phyloP scores from a whole-genome alignment of 2,888 invertebrate species.

The Neoaliturus tenellus region DNA sequence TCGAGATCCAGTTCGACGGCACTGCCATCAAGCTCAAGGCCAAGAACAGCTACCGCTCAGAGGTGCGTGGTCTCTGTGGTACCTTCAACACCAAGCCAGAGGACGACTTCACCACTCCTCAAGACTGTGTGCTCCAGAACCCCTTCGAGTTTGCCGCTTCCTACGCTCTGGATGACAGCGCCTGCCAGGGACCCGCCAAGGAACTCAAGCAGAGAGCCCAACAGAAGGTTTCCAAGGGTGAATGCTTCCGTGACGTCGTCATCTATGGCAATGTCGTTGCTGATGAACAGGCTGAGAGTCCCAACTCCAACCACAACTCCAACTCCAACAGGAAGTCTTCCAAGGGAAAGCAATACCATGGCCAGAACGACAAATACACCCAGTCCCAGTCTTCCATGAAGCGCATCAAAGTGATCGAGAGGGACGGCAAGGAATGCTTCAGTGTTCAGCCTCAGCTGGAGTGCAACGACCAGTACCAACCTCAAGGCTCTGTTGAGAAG shows the following conservation, averaged over 20 bases:
- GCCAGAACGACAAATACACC: conserved; percentile 32
- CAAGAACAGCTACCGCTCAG: conserved; percentile 74
- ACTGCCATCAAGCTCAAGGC: conserved; percentile 74
- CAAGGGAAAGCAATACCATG: background rate
- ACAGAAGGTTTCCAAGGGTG: conserved; percentile 61
- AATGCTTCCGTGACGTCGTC: conserved; percentile 61
- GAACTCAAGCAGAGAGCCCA: conserved; percentile 71
- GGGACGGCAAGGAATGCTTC: conserved; percentile 78
- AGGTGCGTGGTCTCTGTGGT: conserved; percentile 81
- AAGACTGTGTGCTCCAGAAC: conserved; percentile 75
- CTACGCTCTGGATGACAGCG: conserved; percentile 73
- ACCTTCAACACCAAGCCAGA: conserved; percentile 76
- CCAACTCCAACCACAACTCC: conserved; percentile 70
- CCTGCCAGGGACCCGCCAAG: conserved; percentile 62
- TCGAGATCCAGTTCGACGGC: conserved; percentile 73
- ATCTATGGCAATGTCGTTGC: conserved; percentile 63
- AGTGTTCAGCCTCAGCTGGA: conserved; percentile 75
- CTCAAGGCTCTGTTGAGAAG: conserved; percentile 72
- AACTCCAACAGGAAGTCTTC: conserved; percentile 69
- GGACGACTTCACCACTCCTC: conserved; percentile 78
- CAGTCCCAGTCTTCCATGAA: conserved; percentile 61
- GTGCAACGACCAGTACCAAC: conserved; percentile 75
- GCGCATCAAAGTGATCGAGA: conserved; percentile 71
- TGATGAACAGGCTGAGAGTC: conserved; percentile 55
- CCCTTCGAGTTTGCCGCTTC: conserved; percentile 76